Conservation (phyloP, 1,140 invertebrate genomes). For the Drosophila funebris region DNA sequence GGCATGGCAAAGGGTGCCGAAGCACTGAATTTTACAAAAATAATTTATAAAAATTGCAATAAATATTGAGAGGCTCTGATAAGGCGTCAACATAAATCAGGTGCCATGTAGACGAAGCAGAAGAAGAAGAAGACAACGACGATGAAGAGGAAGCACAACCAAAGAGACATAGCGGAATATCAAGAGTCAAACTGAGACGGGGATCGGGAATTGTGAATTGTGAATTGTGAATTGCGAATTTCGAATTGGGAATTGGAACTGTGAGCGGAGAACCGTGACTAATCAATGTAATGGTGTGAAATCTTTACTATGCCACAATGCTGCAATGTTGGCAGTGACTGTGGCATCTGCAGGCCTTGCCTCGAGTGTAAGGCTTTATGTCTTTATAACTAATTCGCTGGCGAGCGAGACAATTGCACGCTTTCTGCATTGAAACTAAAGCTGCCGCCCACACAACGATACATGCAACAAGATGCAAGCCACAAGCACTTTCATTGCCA, state of each 20-base stretch:
- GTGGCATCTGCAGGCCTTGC: neutral
- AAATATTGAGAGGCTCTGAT: slow-evolving; percentile 78
- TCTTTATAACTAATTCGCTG: slow-evolving; percentile 60
- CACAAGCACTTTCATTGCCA: slow-evolving; percentile 46
- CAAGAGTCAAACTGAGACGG: neutral
- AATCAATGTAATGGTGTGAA: slow-evolving; percentile 70
- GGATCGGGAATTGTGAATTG: slow-evolving; percentile 16
- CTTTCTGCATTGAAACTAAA: slow-evolving; percentile 47
- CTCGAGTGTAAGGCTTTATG: slow-evolving; percentile 21
- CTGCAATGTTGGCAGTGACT: neutral
- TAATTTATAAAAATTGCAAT: slow-evolving; percentile 76
- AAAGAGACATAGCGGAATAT: slow-evolving; percentile 33
- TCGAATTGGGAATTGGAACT: neutral
- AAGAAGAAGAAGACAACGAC: neutral
- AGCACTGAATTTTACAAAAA: slow-evolving; percentile 36
- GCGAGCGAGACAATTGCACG: slow-evolving; percentile 36
- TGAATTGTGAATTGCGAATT: neutral
- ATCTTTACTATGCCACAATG: slow-evolving; percentile 36
- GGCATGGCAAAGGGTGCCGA: slow-evolving; percentile 50
- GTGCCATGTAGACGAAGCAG: slow-evolving; percentile 43
- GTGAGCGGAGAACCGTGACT: slow-evolving; percentile 51
- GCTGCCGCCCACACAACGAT: slow-evolving; percentile 36
- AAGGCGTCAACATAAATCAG: slow-evolving; percentile 82
- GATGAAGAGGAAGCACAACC: slow-evolving; percentile 8
- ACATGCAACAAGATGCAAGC: neutral